Evolutionary conservation across 2,797 vertebrate genomes (phyloP), one percentile per base, ranked within the genome.

Genomic region (Poecilia picta): DNA sequence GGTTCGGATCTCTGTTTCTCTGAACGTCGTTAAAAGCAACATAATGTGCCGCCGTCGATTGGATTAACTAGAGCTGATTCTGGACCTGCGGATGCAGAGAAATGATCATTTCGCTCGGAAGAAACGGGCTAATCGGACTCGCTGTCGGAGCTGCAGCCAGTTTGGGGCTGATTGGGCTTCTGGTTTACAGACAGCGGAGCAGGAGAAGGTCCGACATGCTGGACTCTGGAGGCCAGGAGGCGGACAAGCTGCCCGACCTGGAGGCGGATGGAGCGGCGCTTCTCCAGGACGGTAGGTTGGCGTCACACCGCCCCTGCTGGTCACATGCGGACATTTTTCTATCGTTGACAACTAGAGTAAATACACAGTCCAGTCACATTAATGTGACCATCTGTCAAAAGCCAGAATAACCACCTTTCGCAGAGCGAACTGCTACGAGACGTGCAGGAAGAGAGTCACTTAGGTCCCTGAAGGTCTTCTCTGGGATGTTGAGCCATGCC

Each of bases 131-230:
- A 28, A 84, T 96, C 49, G 94, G 94, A 6, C 90, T 96, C 0
- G 92, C 93, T 0, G 83, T 95, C 2, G 94, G 93, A 45, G 94
- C 94, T 1, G 92, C 95, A 0, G 92, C 94, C 23, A 94, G 95
- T 2, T 79, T 94, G 74, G 94, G 95, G 5, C 25, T 96, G 76
- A 79, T 95, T 2, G 91, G 93, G 4, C 83, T 94, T 55, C 74
- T 96, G 0, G 76, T 96, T 3, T 95, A 94, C 82, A 81, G 87
- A 77, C 93, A 95, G 74, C 47, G 94, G 8, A 73, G 82, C 0
- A 81, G 86, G 73, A 94, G 92, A 45, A 92, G 87, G 74, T 70
- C 53, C 23, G 87, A 81, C 75, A 78, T 31, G 0, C 2, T 76
- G 73, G 10, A 49, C 41, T 39, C 77, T 57, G 82, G 81, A 73